Conservation (phyloP, 2,113 vertebrate species). For the Syngnathus scovelli region DNA sequence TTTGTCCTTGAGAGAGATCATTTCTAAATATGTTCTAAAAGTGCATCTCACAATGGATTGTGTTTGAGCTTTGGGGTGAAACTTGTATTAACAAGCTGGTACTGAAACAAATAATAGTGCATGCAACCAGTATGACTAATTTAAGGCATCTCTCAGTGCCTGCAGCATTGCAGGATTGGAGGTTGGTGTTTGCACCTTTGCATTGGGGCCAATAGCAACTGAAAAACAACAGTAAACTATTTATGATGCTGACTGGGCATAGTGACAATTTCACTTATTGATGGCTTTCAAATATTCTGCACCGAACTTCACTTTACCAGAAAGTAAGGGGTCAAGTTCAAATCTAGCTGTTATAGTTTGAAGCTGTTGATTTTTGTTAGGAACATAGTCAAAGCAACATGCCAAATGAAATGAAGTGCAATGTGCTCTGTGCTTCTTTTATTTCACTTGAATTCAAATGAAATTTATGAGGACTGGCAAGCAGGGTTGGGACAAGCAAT, state of each 20-base stretch:
- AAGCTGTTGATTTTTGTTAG: no score
- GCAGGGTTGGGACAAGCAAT: constrained; percentile 20
- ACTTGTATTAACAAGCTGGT: not conserved
- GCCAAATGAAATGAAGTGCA: not conserved
- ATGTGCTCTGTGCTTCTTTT: not conserved
- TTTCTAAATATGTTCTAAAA: not conserved
- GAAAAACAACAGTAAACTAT: not conserved
- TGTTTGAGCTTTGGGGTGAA: not conserved
- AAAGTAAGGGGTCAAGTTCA: no score
- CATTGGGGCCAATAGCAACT: not conserved
- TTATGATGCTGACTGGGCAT: not conserved
- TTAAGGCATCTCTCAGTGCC: no score
- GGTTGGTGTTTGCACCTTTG: not conserved
- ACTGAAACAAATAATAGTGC: not conserved
- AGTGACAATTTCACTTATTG: not conserved
- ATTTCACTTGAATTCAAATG: constrained; percentile 21
- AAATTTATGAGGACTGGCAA: not conserved
- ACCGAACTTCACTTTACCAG: no score
- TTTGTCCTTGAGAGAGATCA: not conserved
- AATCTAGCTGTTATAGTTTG: no score
- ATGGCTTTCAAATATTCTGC: no score
- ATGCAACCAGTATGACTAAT: not conserved
- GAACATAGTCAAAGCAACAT: not conserved
- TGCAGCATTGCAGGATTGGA: not conserved
- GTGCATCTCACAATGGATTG: not conserved